phyloP scores from a whole-genome alignment of 2,113 vertebrate genomes.

The Pseudorhombus dupliciocellatus region DNA sequence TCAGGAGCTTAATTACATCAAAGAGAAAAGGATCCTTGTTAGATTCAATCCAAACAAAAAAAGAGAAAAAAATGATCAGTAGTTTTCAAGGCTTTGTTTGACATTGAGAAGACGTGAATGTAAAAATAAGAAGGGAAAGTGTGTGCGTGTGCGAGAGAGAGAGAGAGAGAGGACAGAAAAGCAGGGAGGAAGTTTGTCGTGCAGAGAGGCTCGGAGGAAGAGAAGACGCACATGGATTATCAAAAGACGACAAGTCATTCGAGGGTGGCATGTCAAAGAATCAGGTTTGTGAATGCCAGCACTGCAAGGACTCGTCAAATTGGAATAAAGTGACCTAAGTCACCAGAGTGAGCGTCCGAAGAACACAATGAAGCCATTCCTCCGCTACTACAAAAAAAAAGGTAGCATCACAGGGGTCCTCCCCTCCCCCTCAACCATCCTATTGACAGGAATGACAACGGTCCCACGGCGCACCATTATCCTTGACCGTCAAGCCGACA shows the following conservation, averaged over 20 bases:
- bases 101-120: conserved; percentile 84
- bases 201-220: conserved; percentile 35
- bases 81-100: conserved; percentile 88
- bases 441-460: conserved; percentile 99
- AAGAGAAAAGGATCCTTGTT: conserved; percentile 88
- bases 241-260: conserved; percentile 74
- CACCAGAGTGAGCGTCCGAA: conserved; percentile 63
- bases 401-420: conserved; percentile 85
- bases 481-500: conserved; percentile 94
- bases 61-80: conserved; percentile 63
- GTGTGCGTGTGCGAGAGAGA: conserved; percentile 5
- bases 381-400: conserved; percentile 81
- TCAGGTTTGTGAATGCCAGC: conserved; percentile 81
- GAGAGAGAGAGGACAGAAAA: conserved; percentile 24
- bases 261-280: conserved; percentile 82
- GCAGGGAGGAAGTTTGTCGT: conserved; percentile 58
- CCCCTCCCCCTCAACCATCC: conserved; percentile 84
- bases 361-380: conserved; percentile 66
- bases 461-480: conserved; percentile 99
- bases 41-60: conserved; percentile 85
- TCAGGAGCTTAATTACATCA: conserved; percentile 93
- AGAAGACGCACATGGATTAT: conserved; percentile 55
- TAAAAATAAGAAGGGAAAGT: conserved; percentile 66
- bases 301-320: conserved; percentile 87
- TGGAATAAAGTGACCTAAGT: conserved; percentile 87